Evolutionary conservation across 1,140 invertebrate species (phyloP).

Genomic region (Leptinotarsa texana): DNA sequence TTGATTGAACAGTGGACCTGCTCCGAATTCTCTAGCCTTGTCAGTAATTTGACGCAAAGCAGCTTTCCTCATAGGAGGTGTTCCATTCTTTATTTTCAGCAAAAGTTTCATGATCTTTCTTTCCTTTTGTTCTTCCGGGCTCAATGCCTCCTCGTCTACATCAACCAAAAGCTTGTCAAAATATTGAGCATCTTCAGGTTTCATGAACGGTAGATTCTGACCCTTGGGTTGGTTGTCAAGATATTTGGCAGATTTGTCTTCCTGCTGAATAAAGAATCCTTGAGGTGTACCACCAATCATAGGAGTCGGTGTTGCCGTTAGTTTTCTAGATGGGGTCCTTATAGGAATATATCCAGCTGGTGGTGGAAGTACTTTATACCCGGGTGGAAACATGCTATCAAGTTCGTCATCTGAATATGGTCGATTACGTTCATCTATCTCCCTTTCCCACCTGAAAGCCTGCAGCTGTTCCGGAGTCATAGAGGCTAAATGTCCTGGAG

Average conservation of each 20-base stretch:
- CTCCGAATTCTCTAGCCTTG: constrained; percentile 97
- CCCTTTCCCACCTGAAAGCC: constrained; percentile 97
- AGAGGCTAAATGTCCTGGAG: constrained; percentile 89
- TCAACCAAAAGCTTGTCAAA: constrained; percentile 98
- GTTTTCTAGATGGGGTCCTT: constrained; percentile 93
- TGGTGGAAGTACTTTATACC: constrained; percentile 96
- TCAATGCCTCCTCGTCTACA: constrained; percentile 94
- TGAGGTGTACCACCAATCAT: constrained; percentile 78
- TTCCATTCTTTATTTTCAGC: constrained; percentile 99
- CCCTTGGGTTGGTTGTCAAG: constrained; percentile 95
- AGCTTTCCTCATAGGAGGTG: constrained; percentile 98
- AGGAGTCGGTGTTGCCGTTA: constrained; percentile 97
- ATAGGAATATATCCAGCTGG: constrained; percentile 97
- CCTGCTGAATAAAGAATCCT: constrained; percentile 95
- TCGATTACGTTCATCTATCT: constrained; percentile 97
- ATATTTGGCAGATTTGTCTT: constrained; percentile 84
- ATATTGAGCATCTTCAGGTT: constrained; percentile 99
- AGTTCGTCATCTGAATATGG: constrained; percentile 96
- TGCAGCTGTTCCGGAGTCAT: constrained; percentile 99
- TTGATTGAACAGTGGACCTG: constrained; percentile 98
- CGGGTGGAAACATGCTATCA: constrained; percentile 95
- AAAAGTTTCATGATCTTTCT: constrained; percentile 98
- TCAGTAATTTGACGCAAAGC: constrained; percentile 97
- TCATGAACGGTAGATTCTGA: constrained; percentile 95
- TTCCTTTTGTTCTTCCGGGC: constrained; percentile 97